Conservation (phyloP, 2,113 vertebrate species). For the Perca fluviatilis region DNA sequence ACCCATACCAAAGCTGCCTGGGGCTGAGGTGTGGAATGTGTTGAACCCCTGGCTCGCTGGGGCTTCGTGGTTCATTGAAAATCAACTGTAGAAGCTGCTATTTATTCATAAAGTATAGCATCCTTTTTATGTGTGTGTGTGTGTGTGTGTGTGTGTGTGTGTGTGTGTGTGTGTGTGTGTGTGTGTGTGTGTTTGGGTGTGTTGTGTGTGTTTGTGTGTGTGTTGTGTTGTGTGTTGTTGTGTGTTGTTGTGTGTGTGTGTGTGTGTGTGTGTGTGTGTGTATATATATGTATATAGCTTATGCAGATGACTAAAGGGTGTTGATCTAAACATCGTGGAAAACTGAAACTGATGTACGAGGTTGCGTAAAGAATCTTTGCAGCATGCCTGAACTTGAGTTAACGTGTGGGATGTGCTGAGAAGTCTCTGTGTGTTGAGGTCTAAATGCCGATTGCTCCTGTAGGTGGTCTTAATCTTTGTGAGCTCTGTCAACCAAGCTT, state of each 20-base stretch:
- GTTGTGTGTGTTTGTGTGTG: too few relatives aligned
- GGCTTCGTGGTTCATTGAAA: neutral
- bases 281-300: neutral
- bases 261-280: too few relatives aligned
- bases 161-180: too few relatives aligned
- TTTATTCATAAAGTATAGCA: neutral
- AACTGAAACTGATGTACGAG: neutral
- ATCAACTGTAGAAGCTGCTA: neutral
- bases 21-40: conserved; percentile 66
- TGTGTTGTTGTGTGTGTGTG: too few relatives aligned
- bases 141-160: too few relatives aligned
- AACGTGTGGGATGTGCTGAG: conserved; percentile 5
- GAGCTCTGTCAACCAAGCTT: neutral
- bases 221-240: too few relatives aligned
- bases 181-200: too few relatives aligned
- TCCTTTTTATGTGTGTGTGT: too few relatives aligned
- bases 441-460: neutral
- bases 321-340: neutral
- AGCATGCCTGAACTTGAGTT: conserved; percentile 7
- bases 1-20: conserved; percentile 52
- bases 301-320: neutral
- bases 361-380: neutral
- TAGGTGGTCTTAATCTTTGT: conserved; percentile 27
- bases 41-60: conserved; percentile 42
- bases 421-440: neutral